Evolutionary conservation across 1,140 invertebrate genomes (phyloP), one percentile per base, ranked within the genome.

Genomic region (Trichonephila inaurata): DNA sequence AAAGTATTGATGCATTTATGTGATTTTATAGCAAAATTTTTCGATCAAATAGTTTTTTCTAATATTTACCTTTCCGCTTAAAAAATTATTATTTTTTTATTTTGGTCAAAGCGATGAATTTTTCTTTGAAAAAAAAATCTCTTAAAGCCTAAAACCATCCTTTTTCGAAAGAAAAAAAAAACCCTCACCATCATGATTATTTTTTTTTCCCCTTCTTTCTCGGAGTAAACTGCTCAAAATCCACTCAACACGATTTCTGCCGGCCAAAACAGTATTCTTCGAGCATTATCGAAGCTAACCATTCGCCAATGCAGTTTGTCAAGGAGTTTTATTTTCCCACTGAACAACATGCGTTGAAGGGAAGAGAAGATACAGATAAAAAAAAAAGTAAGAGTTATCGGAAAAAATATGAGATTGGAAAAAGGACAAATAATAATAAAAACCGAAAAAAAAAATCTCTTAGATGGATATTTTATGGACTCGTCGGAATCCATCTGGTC

Each of bases 401-500:
- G 28, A 33, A 77, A 77, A 77, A 77, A 77, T 77, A 8, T 33
- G 16, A 33, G 72, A 77, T 77, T 77, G 28, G 7, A 77, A 77
- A 77, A 77, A 77, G 28, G 5, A 77, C 16, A 24, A 77, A 5
- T 77, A 77, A 77, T 33, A 77, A 24, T 28, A 33, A 33, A 72
- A 72, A 72, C 14, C 7, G 18, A 62, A 64, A 87, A 33, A 61
- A 28, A 21, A 62, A 62, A 8, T 21, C 14, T 16, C 33, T 77
- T 19, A 21, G 85, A 62, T 40, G 60, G 85, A 87, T 87, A 64
- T 87, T 87, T 87, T 87, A 87, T 87, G 85, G 85, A 87, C 85
- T 21, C n/a, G 58, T 10, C n/a, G 16, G 33, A 60, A 87, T 87
- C 21, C 85, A 87, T 87, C 85, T 87, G 85, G 85, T 64, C 14